A percentile compares a stretch with the other conserved stretches of the same genome.
phyloP scores from a whole-genome alignment of 2,113 vertebrate species.

The Rynchops niger region DNA sequence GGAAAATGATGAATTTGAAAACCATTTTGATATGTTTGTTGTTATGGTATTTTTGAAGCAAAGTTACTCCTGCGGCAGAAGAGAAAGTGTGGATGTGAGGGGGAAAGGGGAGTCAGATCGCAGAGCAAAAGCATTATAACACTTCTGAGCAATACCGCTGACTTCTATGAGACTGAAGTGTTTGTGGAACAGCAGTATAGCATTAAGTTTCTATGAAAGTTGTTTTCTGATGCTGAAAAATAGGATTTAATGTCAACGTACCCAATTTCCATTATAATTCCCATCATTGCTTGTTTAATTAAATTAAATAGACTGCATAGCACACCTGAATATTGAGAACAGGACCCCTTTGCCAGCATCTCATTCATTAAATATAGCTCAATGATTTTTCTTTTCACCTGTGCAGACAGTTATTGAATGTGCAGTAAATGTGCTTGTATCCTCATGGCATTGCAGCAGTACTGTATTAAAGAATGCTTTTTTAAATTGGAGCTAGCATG shows the following conservation, averaged over 20 bases:
- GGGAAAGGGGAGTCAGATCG: neutral
- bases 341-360: neutral
- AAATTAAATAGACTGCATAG: neutral
- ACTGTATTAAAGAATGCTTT: slow-evolving; percentile 21
- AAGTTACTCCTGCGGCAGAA: neutral
- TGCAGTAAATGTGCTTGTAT: neutral
- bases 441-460: neutral
- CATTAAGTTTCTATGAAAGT: neutral
- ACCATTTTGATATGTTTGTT: neutral
- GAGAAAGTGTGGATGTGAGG: neutral
- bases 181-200: neutral
- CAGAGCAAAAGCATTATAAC: neutral
- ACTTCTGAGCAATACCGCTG: neutral
- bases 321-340: neutral
- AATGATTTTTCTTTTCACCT: neutral
- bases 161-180: neutral
- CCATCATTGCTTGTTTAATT: neutral
- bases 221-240: neutral
- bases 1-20: neutral
- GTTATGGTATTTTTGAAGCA: neutral
- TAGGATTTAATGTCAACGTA: neutral
- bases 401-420: slow-evolving; percentile 37
- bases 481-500: slow-evolving; percentile 30
- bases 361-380: neutral
- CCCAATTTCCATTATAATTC: neutral